Evolutionary conservation across 2,113 vertebrate species (phyloP).

Genomic region (Proterorhinus semilunaris): DNA sequence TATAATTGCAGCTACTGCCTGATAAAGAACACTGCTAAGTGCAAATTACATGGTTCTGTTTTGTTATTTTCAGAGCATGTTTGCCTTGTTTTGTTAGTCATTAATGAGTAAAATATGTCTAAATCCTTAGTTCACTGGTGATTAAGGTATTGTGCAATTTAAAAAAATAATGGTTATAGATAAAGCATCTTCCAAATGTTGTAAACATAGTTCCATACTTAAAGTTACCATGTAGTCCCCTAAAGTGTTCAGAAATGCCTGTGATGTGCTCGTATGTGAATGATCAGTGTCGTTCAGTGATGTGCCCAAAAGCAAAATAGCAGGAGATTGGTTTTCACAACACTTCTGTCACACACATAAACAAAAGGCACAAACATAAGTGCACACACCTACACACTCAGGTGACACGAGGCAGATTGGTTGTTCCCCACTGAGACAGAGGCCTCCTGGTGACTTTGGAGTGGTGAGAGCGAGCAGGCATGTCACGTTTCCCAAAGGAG

Average conservation of each 20-base stretch:
- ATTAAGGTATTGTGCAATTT: too few species aligned
- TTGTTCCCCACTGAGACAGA: constrained; percentile 42
- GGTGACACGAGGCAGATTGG: constrained; percentile 45
- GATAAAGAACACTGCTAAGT: neutral
- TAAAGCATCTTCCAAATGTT: too few species aligned
- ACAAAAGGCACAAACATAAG: neutral
- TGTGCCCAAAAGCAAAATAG: constrained; percentile 48
- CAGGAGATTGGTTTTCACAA: constrained; percentile 46
- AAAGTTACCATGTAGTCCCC: too few species aligned
- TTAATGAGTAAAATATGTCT: too few species aligned
- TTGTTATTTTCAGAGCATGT: too few species aligned
- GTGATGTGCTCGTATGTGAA: constrained; percentile 11
- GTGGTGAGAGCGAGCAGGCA: neutral
- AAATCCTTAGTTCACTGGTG: too few species aligned
- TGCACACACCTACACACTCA: neutral
- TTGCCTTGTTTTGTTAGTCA: too few species aligned
- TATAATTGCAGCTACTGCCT: neutral
- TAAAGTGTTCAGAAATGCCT: neutral
- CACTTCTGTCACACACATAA: constrained; percentile 21
- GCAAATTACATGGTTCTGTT: too few species aligned
- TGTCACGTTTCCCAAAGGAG: constrained; percentile 7
- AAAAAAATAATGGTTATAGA: too few species aligned
- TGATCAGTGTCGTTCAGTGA: constrained; percentile 20
- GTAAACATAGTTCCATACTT: too few species aligned
- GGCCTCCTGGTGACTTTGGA: constrained; percentile 44